Conservation (phyloP, 2,888 invertebrate genomes). For the Apamea monoglypha region DNA sequence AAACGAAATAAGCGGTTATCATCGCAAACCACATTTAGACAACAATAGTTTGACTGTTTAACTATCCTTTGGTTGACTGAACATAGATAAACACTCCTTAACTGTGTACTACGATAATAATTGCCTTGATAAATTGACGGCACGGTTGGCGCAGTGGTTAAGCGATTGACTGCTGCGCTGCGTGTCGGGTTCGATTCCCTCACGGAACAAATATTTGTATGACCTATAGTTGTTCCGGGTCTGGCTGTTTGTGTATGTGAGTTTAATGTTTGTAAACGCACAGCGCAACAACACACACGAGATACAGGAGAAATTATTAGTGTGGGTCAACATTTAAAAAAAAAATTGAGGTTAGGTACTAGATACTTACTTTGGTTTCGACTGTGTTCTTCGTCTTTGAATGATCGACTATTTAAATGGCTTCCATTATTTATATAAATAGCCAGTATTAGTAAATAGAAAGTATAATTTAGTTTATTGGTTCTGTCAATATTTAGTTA, state of each 20-base stretch:
- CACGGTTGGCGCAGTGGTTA: no score
- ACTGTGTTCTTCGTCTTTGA: conserved; percentile 24
- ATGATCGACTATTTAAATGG: conserved; percentile 22
- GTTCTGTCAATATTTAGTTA: conserved; percentile 13
- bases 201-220: no score
- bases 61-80: conserved; percentile 46
- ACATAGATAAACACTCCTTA: conserved; percentile 43
- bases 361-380: conserved; percentile 45
- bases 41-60: conserved; percentile 52
- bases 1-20: conserved; percentile 67
- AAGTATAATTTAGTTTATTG: not conserved
- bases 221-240: no score
- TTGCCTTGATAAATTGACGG: no score
- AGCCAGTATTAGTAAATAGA: conserved; percentile 8
- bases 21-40: conserved; percentile 46
- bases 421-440: conserved; percentile 28
- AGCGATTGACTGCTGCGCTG: no score
- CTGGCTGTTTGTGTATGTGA: no score
- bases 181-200: no score
- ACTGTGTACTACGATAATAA: conserved; percentile 54
- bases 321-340: no score
- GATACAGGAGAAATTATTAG: no score
- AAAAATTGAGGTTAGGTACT: conserved; percentile 48
- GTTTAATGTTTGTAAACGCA: no score
- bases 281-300: no score